These are phyloP conservation scores for Enteromius argenteus DNA, from an alignment of 2,797 vertebrate species.

Conservation along the genomic window DNA sequence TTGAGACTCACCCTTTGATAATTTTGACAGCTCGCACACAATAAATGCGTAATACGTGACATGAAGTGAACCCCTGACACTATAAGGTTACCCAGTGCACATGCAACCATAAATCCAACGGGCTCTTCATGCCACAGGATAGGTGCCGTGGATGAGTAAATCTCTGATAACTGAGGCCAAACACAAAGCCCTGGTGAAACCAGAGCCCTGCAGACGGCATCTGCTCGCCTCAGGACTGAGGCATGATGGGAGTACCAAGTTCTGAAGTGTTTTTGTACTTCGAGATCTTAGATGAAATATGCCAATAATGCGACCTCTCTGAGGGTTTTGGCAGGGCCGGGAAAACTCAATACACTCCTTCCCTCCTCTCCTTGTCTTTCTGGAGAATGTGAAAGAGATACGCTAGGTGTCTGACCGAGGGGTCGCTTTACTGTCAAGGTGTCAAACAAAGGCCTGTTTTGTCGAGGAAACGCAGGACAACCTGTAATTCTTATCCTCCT, in stretches of 20 bases:
- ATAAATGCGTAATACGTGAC: constrained; percentile 61
- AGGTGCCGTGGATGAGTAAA: constrained; percentile 58
- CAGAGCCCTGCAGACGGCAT: constrained; percentile 71
- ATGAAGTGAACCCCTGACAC: constrained; percentile 57
- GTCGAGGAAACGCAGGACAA: constrained; percentile 73
- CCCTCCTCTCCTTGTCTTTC: constrained; percentile 21
- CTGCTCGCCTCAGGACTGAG: constrained; percentile 70
- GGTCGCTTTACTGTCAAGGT: constrained; percentile 75
- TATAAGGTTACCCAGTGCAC: constrained; percentile 65
- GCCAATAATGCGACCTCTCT: constrained; percentile 72
- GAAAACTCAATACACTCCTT: constrained; percentile 67
- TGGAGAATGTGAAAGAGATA: constrained; percentile 69
- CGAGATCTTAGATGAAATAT: constrained; percentile 68
- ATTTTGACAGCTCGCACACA: constrained; percentile 48
- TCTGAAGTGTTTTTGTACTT: constrained; percentile 46
- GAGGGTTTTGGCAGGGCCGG: constrained; percentile 71
- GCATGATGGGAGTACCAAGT: constrained; percentile 49
- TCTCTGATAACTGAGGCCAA: constrained; percentile 56
- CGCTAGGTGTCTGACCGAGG: constrained; percentile 69
- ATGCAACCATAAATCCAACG: constrained; percentile 54
- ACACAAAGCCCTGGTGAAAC: constrained; percentile 77
- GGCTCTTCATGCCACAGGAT: constrained; percentile 49
- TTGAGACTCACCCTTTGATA: constrained; percentile 9
- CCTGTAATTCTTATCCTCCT: constrained; percentile 67
- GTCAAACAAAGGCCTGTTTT: constrained; percentile 78